Evolutionary conservation across 2,888 invertebrate species (phyloP).

Genomic region (Metopia argyrocephala): DNA sequence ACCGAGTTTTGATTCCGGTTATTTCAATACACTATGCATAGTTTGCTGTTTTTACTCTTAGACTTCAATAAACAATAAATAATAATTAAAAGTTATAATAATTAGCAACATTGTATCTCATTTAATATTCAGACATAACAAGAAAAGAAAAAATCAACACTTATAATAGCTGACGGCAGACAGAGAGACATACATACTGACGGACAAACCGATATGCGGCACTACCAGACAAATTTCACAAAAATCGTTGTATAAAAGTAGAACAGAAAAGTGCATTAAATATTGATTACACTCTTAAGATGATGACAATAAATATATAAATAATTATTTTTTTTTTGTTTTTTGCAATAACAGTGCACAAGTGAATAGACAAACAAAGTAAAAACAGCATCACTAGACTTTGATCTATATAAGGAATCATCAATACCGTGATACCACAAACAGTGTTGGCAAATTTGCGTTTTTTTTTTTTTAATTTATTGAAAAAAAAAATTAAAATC

Average conservation of each 20-base stretch:
- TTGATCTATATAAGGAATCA: slow-evolving; percentile 25
- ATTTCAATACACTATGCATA: too few relatives aligned
- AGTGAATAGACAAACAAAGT: neutral
- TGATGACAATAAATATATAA: slow-evolving; percentile 13
- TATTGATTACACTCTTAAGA: neutral
- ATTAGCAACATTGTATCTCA: slow-evolving; percentile 44
- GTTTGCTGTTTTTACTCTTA: too few relatives aligned
- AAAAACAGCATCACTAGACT: slow-evolving; percentile 28
- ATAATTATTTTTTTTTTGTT: neutral
- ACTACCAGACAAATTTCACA: neutral
- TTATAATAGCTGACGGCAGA: too few relatives aligned
- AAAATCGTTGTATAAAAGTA: neutral
- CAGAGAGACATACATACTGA: slow-evolving; percentile 11
- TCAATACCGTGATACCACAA: neutral
- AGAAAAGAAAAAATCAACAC: neutral
- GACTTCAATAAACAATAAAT: slow-evolving; percentile 9
- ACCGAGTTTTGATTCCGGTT: too few relatives aligned
- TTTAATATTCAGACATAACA: slow-evolving; percentile 2
- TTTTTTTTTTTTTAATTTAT: too few relatives aligned
- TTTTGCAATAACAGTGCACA: neutral
- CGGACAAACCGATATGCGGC: neutral
- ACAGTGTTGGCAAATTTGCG: neutral
- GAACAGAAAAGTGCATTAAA: slow-evolving; percentile 12
- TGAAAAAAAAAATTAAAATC: too few relatives aligned
- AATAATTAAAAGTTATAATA: slow-evolving; percentile 29